Percentiles rank a stretch among this genome's conserved stretches.
phyloP scores from a whole-genome alignment of 2,113 vertebrate species.

The Maccullochella peelii region DNA sequence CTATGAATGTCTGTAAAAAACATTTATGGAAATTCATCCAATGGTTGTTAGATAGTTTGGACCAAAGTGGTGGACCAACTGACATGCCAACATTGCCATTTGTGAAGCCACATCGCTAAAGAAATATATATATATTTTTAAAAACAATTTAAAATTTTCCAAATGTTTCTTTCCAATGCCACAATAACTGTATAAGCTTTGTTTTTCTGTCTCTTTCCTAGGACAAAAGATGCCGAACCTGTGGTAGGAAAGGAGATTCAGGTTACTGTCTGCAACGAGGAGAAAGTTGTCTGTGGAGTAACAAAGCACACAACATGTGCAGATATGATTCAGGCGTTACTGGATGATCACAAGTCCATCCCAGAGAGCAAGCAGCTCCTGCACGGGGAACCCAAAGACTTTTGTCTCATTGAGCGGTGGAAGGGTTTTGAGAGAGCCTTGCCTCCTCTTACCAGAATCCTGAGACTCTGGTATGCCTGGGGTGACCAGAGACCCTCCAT shows the following conservation, averaged over 20 bases:
- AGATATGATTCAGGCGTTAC: constrained; percentile 92
- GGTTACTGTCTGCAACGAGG: constrained; percentile 93
- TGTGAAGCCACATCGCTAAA: neutral
- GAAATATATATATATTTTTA: neutral
- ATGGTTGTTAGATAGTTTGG: neutral
- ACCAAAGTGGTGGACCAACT: neutral
- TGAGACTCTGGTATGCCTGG: constrained; percentile 95
- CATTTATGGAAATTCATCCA: neutral
- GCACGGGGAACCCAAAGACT: constrained; percentile 90
- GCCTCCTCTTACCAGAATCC: constrained; percentile 92
- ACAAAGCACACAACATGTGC: constrained; percentile 94
- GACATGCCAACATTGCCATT: neutral
- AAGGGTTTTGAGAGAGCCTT: constrained; percentile 92
- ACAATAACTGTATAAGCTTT: neutral
- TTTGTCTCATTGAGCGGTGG: constrained; percentile 95
- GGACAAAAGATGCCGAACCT: constrained; percentile 87
- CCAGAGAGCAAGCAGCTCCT: constrained; percentile 88
- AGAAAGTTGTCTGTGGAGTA: constrained; percentile 94
- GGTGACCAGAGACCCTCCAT: constrained; percentile 92
- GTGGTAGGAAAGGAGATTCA: constrained; percentile 91
- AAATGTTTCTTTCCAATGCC: neutral
- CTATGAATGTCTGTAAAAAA: too few relatives aligned
- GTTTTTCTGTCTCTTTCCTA: constrained; percentile 65
- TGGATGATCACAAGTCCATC: constrained; percentile 90
- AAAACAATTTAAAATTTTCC: neutral